Evolutionary conservation across 2,888 invertebrate genomes (phyloP), one percentile per base, ranked within the genome.

Genomic region (Falcaria lacertinaria): DNA sequence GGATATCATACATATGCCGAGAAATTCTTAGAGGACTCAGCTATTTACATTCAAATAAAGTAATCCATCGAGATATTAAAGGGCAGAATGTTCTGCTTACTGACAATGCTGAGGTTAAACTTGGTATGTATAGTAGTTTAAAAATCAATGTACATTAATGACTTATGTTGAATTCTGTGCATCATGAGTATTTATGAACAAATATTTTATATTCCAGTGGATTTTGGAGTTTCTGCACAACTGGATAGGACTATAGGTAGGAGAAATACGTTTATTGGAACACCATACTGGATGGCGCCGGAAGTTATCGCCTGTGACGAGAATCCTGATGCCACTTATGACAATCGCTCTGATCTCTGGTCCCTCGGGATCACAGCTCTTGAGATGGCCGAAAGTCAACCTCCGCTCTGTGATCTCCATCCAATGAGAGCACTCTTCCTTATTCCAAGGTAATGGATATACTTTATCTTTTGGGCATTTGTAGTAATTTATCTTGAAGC

Each of bases 291-390:
- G 97, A 99, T 99, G 99, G 98, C 98, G 33, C 99, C 98, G 2
- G 99, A 99, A 91, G 99, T 99, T 38, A 99, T 99, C 73, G 99
- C 99, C 44, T 99, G 99, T 87, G 99, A 99, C 89, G 99, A 99
- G 88, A 99, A 99, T 89, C 98, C 98, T 38, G 99, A 99, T 79
- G 99, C 99, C 47, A 99, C 99, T 15, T 99, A 99, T 76, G 99
- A 99, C 89, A 98, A 98, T 90, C 94, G 97, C 68, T 96, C 96
- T 65, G 97, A 97, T 86, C 91, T 97, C 50, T 96, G 96, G 96
- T 96, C 96, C 38, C 90, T 96, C 57, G 97, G 99, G 69, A 99
- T 99, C 73, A 99, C 99, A 45, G 98, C 99, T 41, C 92, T 99
- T 54, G 99, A 99, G 92, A 99, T 99, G 99, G 99, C 99, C 45